Conservation (phyloP, 1,140 invertebrate species). For the Penaeus vannamei region DNA sequence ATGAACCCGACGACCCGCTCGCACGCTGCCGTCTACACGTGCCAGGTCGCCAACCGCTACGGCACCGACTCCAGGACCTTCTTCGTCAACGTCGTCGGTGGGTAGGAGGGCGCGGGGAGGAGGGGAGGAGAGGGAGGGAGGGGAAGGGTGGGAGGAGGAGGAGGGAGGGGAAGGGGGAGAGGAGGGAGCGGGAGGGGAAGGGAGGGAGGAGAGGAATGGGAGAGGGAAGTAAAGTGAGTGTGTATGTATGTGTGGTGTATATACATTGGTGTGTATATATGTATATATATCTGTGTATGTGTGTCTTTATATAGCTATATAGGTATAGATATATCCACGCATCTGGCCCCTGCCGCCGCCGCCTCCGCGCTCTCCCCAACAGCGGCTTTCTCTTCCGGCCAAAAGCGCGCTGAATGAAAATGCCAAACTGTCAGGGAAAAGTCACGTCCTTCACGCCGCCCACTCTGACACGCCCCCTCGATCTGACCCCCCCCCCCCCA, state of each 20-base stretch:
- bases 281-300: conserved; percentile 36
- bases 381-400: no score
- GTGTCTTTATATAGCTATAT: conserved; percentile 37
- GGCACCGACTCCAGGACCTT: conserved; percentile 64
- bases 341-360: background rate
- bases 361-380: no score
- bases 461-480: background rate
- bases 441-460: background rate
- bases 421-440: no score
- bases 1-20: conserved; percentile 45
- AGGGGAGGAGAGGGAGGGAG: background rate
- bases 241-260: conserved; percentile 3
- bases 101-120: background rate
- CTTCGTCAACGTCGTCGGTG: conserved; percentile 67
- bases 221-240: background rate
- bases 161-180: no score
- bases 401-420: no score
- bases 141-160: background rate
- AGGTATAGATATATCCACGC: conserved; percentile 10
- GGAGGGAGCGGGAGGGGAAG: no score
- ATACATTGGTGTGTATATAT: conserved; percentile 27
- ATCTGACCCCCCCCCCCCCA: background rate
- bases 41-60: conserved; percentile 67
- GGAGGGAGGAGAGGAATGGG: no score
- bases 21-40: conserved; percentile 67